A percentile compares a stretch with the other conserved stretches of the same genome.
Evolutionary conservation across 2,888 invertebrate genomes (phyloP).

Genomic region (Caenorhabditis panamensis): DNA sequence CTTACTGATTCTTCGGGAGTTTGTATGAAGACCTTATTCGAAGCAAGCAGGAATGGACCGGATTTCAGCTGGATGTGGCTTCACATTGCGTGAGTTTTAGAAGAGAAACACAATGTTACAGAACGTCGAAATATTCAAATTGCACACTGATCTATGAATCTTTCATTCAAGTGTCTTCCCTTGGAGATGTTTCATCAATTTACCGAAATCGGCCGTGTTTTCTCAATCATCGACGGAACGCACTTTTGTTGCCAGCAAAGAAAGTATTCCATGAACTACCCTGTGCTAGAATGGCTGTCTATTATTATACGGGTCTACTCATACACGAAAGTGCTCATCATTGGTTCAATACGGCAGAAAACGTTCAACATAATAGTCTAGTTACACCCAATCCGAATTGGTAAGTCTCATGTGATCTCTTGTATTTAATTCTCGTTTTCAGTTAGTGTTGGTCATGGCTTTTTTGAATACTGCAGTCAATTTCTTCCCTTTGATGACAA

Average conservation of each 20-base stretch:
- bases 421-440: too few relatives aligned
- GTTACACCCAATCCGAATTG: too few relatives aligned
- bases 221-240: not conserved
- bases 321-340: conserved; percentile 68
- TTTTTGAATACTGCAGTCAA: conserved; percentile 17
- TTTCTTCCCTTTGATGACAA: conserved; percentile 58
- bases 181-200: conserved; percentile 47
- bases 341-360: conserved; percentile 62
- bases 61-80: conserved; percentile 73
- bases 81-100: conserved; percentile 70
- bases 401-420: too few relatives aligned
- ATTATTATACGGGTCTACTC: conserved; percentile 60
- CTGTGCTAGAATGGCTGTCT: conserved; percentile 53
- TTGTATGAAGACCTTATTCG: conserved; percentile 66
- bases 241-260: conserved; percentile 1
- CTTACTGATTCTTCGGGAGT: conserved; percentile 47
- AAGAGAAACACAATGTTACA: too few relatives aligned
- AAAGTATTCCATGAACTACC: conserved; percentile 36
- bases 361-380: conserved; percentile 35
- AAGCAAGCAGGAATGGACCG: conserved; percentile 61
- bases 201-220: conserved; percentile 47
- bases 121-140: conserved; percentile 1
- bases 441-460: conserved; percentile 40
- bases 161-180: conserved; percentile 16
- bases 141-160: conserved; percentile 6